Conservation (phyloP, 2,797 vertebrate genomes). For the Mallotus villosus region DNA sequence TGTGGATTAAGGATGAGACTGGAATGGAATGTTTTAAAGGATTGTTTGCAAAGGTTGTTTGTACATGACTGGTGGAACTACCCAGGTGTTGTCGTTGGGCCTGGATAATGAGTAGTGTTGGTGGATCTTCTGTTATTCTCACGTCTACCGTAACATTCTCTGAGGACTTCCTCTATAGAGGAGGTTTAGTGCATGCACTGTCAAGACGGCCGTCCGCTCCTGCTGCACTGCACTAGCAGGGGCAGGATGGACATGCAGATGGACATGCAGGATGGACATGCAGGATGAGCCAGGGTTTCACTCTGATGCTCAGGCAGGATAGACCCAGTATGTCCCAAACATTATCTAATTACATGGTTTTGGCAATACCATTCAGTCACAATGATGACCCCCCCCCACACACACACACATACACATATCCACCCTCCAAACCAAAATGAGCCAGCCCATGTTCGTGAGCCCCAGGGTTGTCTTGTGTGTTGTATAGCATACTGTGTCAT, state of each 20-base stretch:
- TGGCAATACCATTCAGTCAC: constrained; percentile 42
- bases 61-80: constrained; percentile 26
- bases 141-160: neutral
- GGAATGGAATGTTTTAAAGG: constrained; percentile 24
- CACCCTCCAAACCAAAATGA: constrained; percentile 48
- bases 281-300: constrained; percentile 46
- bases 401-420: no score
- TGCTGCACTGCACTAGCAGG: constrained; percentile 24
- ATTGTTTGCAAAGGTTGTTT: constrained; percentile 16
- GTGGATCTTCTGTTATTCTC: neutral
- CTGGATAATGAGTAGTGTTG: neutral
- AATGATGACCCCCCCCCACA: constrained; percentile 25
- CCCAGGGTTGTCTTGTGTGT: neutral
- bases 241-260: constrained; percentile 57
- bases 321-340: constrained; percentile 6
- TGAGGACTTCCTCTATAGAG: constrained; percentile 53
- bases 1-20: constrained; percentile 36
- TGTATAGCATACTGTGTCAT: constrained; percentile 13
- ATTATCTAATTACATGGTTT: constrained; percentile 26
- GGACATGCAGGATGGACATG: constrained; percentile 54
- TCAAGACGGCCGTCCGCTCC: constrained; percentile 40
- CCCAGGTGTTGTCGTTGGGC: constrained; percentile 9
- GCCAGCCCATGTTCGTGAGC: constrained; percentile 3
- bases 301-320: constrained; percentile 11
- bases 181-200: constrained; percentile 38